phyloP scores from a whole-genome alignment of 2,113 vertebrate genomes.

The Panthera tigris region DNA sequence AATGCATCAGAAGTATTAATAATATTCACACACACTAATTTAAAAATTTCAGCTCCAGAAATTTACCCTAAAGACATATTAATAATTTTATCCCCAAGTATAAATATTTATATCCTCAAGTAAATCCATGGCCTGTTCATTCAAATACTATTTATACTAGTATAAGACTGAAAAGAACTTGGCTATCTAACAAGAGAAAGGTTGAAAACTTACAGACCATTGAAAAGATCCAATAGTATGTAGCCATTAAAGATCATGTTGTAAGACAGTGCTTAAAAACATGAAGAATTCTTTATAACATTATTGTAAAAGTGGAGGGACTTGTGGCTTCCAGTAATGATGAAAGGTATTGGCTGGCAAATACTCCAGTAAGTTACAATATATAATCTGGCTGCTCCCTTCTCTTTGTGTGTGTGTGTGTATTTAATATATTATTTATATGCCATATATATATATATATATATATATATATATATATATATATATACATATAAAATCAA shows the following conservation, averaged over 20 bases:
- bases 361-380: not conserved
- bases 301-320: not conserved
- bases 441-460: no score
- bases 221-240: not conserved
- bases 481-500: not conserved
- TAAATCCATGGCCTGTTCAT: not conserved
- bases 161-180: not conserved
- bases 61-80: not conserved
- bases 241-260: not conserved
- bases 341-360: not conserved
- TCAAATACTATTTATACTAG: not conserved
- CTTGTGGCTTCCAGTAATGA: not conserved
- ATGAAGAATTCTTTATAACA: not conserved
- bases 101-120: not conserved
- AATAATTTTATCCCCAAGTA: not conserved
- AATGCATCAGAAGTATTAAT: not conserved
- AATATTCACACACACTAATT: not conserved
- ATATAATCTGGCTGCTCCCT: not conserved
- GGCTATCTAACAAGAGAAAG: not conserved
- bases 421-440: no score
- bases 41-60: slow-evolving; percentile 9
- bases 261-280: not conserved
- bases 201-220: not conserved
- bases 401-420: not conserved
- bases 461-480: no score